These are phyloP conservation scores for Colletes collaris DNA, from an alignment of 2,888 invertebrate species.

Conservation along the genomic window DNA sequence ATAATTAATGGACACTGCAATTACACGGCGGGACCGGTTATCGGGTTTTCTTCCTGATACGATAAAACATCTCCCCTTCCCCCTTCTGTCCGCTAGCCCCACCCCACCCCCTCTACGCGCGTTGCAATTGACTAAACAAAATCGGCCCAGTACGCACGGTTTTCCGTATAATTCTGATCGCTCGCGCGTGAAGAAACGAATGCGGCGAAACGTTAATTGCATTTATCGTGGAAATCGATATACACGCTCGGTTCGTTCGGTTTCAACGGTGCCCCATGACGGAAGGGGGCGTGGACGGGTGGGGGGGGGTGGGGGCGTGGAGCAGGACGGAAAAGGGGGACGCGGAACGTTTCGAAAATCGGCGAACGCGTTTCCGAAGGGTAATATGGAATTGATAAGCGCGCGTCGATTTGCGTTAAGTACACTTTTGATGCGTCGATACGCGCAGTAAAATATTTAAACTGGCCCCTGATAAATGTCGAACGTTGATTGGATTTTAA, in stretches of 20 bases:
- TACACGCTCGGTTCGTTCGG: slow-evolving; percentile 6
- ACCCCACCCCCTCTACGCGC: not conserved
- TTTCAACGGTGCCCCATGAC: slow-evolving; percentile 9
- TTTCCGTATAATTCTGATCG: slow-evolving; percentile 42
- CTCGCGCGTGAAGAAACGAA: slow-evolving; percentile 49
- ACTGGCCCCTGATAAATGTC: slow-evolving; percentile 53
- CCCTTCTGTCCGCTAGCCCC: not conserved
- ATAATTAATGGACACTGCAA: slow-evolving; percentile 59
- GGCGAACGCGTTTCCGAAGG: slow-evolving; percentile 12
- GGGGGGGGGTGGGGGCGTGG: not conserved
- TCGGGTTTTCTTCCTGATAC: slow-evolving; percentile 55
- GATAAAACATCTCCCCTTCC: slow-evolving; percentile 30
- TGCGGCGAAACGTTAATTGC: slow-evolving; percentile 57
- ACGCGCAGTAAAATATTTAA: slow-evolving; percentile 52
- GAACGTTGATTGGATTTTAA: slow-evolving; percentile 59
- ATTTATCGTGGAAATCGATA: slow-evolving; percentile 57
- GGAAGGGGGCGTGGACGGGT: not conserved
- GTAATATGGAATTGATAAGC: slow-evolving; percentile 56
- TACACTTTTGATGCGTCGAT: slow-evolving; percentile 55
- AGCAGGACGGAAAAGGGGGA: not conserved
- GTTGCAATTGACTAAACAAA: slow-evolving; percentile 30
- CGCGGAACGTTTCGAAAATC: slow-evolving; percentile 31
- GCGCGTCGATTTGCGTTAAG: slow-evolving; percentile 52
- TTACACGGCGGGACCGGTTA: slow-evolving; percentile 57
- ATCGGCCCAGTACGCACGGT: slow-evolving; percentile 19